Percentiles rank a stretch among this genome's conserved stretches.
Conservation (phyloP, 2,113 vertebrate species). For the Poecile atricapillus region DNA sequence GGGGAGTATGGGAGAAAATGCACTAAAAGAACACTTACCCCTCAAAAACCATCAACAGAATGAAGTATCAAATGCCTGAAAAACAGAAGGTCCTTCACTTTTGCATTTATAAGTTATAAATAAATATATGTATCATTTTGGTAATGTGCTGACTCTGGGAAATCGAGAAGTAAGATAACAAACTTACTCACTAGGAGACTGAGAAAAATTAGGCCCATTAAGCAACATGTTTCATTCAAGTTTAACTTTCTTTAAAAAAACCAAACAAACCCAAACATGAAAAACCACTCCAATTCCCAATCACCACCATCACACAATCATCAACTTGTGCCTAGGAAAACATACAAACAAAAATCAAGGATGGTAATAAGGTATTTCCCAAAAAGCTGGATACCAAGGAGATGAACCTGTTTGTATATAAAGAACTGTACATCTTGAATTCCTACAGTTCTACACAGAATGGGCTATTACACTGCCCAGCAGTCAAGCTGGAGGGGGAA, state of each 20-base stretch:
- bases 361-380: background rate
- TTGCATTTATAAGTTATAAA: background rate
- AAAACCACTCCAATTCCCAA: background rate
- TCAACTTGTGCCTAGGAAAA: background rate
- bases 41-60: background rate
- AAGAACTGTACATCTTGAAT: background rate
- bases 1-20: fast-evolving
- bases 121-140: background rate
- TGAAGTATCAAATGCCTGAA: background rate
- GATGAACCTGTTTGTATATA: background rate
- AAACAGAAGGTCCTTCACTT: background rate
- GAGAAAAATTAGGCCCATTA: background rate
- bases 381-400: background rate
- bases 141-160: background rate
- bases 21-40: background rate
- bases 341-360: background rate
- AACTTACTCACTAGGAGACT: background rate
- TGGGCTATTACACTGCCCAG: background rate
- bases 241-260: background rate
- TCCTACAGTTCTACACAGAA: background rate
- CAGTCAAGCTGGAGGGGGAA: background rate
- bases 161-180: background rate
- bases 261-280: background rate
- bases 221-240: background rate
- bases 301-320: background rate